Evolutionary conservation across 2,888 invertebrate genomes (phyloP).

Genomic region (Torymus tubicola): DNA sequence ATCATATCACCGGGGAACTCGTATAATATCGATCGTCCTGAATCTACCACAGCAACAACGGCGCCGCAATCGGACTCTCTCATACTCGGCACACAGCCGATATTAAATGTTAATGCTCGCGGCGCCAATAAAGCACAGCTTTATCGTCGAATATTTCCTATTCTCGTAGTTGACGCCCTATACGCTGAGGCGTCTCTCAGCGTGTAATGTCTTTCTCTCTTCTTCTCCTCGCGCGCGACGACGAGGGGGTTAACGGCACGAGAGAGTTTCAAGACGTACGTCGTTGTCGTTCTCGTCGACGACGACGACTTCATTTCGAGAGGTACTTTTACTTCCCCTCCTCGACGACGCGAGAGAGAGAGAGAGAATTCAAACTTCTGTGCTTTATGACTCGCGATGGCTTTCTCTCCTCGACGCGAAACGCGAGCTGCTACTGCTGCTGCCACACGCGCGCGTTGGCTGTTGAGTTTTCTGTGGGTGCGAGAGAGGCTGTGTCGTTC

Average conservation of each 20-base stretch:
- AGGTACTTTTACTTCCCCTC: conserved; percentile 32
- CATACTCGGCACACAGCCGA: conserved; percentile 28
- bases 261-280: conserved; percentile 11
- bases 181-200: not conserved
- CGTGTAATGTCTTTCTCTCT: too few relatives aligned
- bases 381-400: conserved; percentile 19
- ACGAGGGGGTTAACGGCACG: not conserved
- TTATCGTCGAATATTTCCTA: conserved; percentile 1
- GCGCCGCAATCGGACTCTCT: not conserved
- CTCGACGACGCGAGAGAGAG: not conserved
- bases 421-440: not conserved
- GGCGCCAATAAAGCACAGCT: conserved; percentile 36
- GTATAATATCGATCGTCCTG: conserved; percentile 46
- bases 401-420: conserved; percentile 1
- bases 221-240: too few relatives aligned
- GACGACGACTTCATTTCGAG: conserved; percentile 38
- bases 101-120: conserved; percentile 43
- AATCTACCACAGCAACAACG: conserved; percentile 17
- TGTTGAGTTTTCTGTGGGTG: not conserved
- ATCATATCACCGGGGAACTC: not conserved
- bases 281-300: not conserved
- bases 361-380: conserved; percentile 16
- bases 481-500: not conserved
- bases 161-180: not conserved
- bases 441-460: conserved; percentile 1